These are phyloP conservation scores for Cepaea hortensis DNA, from an alignment of 2,888 invertebrate genomes.

Conservation along the genomic window DNA sequence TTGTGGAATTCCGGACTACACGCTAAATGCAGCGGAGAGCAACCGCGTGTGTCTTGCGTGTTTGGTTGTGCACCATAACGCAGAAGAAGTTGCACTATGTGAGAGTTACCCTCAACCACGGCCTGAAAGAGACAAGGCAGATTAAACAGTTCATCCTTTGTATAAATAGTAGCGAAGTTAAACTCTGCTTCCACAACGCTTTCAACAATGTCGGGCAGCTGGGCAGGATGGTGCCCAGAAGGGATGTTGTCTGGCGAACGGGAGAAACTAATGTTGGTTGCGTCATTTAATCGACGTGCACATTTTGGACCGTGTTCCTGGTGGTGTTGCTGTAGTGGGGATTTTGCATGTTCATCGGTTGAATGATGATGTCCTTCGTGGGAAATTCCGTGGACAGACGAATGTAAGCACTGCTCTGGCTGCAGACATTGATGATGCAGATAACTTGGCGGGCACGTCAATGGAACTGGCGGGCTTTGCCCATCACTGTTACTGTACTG, in stretches of 20 bases:
- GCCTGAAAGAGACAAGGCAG: conserved; percentile 81
- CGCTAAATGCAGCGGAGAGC: conserved; percentile 80
- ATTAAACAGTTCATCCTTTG: conserved; percentile 77
- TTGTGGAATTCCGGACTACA: conserved; percentile 79
- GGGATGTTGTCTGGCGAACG: conserved; percentile 9
- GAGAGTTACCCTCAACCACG: conserved; percentile 79
- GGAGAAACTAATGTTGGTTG: not conserved
- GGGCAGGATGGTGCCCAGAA: not conserved
- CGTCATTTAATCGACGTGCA: conserved; percentile 6
- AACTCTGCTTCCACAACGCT: conserved; percentile 41
- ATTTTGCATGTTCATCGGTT: conserved; percentile 16
- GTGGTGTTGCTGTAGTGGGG: not conserved
- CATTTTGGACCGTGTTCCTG: not conserved
- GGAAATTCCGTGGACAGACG: not conserved
- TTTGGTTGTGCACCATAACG: conserved; percentile 79
- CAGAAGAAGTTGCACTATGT: conserved; percentile 79
- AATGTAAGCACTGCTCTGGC: not conserved
- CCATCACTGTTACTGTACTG: conserved; percentile 35
- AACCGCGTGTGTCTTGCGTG: conserved; percentile 79
- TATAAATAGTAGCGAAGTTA: conserved; percentile 8
- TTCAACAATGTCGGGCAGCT: conserved; percentile 51
- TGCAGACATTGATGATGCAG: not conserved
- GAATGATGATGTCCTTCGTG: not conserved
- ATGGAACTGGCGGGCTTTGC: conserved; percentile 17
- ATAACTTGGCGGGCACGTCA: not conserved